A percentile compares a stretch with the other conserved stretches of the same genome.
Conservation (phyloP, 2,113 vertebrate genomes). For the Chascanopsetta lugubris region DNA sequence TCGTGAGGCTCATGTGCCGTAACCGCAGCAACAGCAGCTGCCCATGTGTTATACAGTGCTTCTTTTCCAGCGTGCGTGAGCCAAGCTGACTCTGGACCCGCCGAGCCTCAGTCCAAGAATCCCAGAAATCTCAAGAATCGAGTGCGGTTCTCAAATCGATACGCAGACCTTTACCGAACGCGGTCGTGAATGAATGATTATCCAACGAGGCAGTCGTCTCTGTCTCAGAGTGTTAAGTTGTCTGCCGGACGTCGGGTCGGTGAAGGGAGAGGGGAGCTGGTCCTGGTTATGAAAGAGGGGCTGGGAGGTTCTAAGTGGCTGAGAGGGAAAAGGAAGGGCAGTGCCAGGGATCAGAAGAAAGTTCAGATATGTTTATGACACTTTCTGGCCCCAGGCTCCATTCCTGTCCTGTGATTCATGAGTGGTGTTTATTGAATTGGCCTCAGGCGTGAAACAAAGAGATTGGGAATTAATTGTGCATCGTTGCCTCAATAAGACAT, state of each 20-base stretch:
- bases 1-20: not conserved
- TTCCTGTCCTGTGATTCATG: conserved; percentile 56
- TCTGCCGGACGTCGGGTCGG: conserved; percentile 18
- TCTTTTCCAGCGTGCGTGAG: not conserved
- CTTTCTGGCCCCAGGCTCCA: conserved; percentile 30
- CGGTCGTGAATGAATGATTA: conserved; percentile 25
- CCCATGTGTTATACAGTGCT: not conserved
- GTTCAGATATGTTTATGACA: conserved; percentile 63
- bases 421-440: conserved; percentile 40
- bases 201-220: conserved; percentile 5
- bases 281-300: conserved; percentile 11
- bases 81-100: not conserved
- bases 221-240: not conserved
- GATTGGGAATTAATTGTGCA: conserved; percentile 27
- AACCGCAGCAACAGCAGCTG: not conserved
- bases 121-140: conserved; percentile 1
- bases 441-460: not conserved
- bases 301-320: conserved; percentile 48
- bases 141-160: conserved; percentile 1
- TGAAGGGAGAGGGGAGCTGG: conserved; percentile 17
- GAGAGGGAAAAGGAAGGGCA: conserved; percentile 54
- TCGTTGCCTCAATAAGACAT: not conserved
- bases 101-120: not conserved
- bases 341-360: conserved; percentile 54
- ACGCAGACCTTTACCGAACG: conserved; percentile 1